Percentiles rank a stretch among this genome's conserved stretches.
These are phyloP conservation scores for Gila robusta DNA, from an alignment of 2,797 vertebrate genomes.

Conservation along the genomic window DNA sequence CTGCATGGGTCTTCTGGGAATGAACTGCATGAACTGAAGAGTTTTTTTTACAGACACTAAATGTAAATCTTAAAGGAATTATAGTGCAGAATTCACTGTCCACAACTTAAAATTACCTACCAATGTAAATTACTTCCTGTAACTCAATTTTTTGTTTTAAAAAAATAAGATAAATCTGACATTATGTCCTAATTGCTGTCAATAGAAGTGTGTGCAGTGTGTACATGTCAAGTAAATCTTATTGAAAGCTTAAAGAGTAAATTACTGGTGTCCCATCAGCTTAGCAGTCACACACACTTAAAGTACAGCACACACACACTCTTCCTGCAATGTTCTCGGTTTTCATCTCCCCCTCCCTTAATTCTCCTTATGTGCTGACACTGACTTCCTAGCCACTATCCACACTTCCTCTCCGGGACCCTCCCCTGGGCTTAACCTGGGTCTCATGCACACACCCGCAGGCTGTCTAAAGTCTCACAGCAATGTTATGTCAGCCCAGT, in stretches of 20 bases:
- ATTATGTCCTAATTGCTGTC: background rate
- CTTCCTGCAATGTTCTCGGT: conserved; percentile 41
- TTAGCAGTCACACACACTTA: conserved; percentile 2
- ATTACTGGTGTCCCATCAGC: background rate
- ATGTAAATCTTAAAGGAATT: background rate
- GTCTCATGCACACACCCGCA: background rate
- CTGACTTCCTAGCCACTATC: conserved; percentile 54
- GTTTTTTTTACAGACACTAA: background rate
- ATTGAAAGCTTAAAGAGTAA: conserved; percentile 10
- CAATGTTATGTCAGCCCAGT: conserved; percentile 27
- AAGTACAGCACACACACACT: background rate
- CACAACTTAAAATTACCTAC: background rate
- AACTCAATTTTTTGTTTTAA: background rate
- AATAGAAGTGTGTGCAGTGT: background rate
- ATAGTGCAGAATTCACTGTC: background rate
- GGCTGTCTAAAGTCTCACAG: conserved; percentile 13
- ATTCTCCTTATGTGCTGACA: conserved; percentile 56
- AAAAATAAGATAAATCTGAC: background rate
- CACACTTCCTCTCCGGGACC: conserved; percentile 37
- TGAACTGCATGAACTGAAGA: background rate
- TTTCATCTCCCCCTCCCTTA: conserved; percentile 51
- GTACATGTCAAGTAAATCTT: conserved; percentile 10
- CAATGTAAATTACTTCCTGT: background rate
- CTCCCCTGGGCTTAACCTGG: conserved; percentile 36
- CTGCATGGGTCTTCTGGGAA: too few relatives aligned